Evolutionary conservation across 2,797 vertebrate species (phyloP), one percentile per base, ranked within the genome.

Genomic region (Clarias platycephalus): DNA sequence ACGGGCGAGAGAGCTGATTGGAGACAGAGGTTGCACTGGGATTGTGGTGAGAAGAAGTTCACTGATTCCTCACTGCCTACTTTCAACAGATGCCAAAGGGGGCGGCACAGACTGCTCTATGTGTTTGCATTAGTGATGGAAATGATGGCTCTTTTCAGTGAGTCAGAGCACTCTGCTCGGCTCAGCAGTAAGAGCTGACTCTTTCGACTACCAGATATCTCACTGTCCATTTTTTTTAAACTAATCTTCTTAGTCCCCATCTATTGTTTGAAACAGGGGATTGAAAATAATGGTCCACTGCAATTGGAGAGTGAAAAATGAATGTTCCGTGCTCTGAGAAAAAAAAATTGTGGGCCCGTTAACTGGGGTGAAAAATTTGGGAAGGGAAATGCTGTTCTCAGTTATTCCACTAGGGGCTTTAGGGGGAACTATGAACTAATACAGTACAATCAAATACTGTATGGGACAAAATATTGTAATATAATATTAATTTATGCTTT

Each of bases 21-120:
- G 81, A 87, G 84, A 60, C 68, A 85, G 84, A 40, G 83, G 86
- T 82, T 88, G 83, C 75, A 63, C 86, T 87, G 89, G 87, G 80
- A 88, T 81, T 90, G 79, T 84, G 57, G 85, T 80, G 78, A 86
- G 72, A 78, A 67, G 83, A 81, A 67, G 83, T 71, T 68, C 34
- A 24, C 55, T 22, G 13, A 20, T 37, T 62, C 37, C 62, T 77
- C 44, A 55, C 53, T 77, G 82, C 58, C 66, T 79, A 76, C 60
- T 76, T 83, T 81, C 53, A 78, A 26, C 37, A 44, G n/a, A 37
- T 76, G 83, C 26, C 78, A 83, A 26, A 75, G 55, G 4, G 66
- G 64, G 64, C 53, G 62, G 81, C 24, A 34, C 67, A 80, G 67
- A n/a, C 18, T 18, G 37, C 55, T 70, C 79, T 31, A 71, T 64